Evolutionary conservation across 1,140 invertebrate genomes (phyloP).

Genomic region (Melitaea cinxia): DNA sequence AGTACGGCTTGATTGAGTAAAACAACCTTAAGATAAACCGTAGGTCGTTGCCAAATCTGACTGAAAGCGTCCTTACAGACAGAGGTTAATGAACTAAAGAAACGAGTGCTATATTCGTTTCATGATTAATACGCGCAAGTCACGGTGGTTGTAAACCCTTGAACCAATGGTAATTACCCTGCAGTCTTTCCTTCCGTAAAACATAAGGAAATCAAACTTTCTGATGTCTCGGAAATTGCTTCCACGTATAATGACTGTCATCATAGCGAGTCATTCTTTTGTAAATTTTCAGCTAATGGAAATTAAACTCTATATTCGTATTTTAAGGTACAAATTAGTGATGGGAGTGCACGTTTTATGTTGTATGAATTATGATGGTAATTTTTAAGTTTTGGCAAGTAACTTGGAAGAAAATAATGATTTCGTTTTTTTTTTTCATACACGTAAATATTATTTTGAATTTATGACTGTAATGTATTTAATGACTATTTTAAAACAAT

Average conservation of each 20-base stretch:
- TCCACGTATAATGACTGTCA: slow-evolving; percentile 25
- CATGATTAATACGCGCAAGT: background rate
- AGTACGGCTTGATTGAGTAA: too few relatives aligned
- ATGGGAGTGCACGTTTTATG: background rate
- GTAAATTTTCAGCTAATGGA: background rate
- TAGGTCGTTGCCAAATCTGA: too few relatives aligned
- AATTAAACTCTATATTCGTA: background rate
- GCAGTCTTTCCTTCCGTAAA: slow-evolving; percentile 15
- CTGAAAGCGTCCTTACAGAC: too few relatives aligned
- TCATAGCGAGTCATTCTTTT: slow-evolving; percentile 4
- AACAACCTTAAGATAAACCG: too few relatives aligned
- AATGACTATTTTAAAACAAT: too few relatives aligned
- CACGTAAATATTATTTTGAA: too few relatives aligned
- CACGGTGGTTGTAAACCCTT: slow-evolving; percentile 9
- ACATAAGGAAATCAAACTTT: slow-evolving; percentile 33
- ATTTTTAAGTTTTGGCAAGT: background rate
- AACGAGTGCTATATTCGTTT: background rate
- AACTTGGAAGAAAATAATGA: too few relatives aligned
- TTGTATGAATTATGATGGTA: background rate
- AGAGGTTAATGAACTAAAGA: background rate
- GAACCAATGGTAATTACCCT: slow-evolving; percentile 29
- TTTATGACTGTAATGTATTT: too few relatives aligned
- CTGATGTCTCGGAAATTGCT: slow-evolving; percentile 36
- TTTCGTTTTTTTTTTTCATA: background rate
- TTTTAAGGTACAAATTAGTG: background rate